Evolutionary conservation across 2,797 vertebrate species (phyloP).

Genomic region (Clamator glandarius): DNA sequence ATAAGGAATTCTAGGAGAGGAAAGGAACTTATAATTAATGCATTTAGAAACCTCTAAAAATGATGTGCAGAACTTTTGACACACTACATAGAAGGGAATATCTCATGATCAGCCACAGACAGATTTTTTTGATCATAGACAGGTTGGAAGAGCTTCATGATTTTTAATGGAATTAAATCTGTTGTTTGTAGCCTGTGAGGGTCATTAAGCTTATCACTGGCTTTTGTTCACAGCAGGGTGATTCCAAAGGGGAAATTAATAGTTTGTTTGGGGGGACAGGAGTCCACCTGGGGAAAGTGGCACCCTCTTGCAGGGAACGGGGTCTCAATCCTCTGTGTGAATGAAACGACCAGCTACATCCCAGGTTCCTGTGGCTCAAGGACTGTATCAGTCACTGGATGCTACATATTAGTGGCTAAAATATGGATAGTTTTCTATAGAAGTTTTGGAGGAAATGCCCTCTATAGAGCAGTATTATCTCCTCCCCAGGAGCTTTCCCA

Average conservation of each 20-base stretch:
- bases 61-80: neutral
- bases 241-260: neutral
- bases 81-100: neutral
- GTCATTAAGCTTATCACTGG: neutral
- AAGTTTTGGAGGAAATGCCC: neutral
- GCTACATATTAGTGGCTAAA: neutral
- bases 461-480: neutral
- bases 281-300: neutral
- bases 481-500: neutral
- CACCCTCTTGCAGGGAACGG: neutral
- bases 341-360: neutral
- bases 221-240: neutral
- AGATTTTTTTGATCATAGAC: neutral
- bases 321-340: neutral
- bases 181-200: neutral
- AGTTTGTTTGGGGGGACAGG: neutral
- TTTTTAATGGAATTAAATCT: neutral
- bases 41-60: conserved; percentile 17
- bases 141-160: neutral
- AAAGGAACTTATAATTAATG: conserved; percentile 29
- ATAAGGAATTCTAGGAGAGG: conserved; percentile 7
- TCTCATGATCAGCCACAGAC: neutral
- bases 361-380: neutral
- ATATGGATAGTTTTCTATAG: neutral
- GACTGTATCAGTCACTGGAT: neutral